Evolutionary conservation across 2,113 vertebrate genomes (phyloP).

Genomic region (Mastomys coucha): DNA sequence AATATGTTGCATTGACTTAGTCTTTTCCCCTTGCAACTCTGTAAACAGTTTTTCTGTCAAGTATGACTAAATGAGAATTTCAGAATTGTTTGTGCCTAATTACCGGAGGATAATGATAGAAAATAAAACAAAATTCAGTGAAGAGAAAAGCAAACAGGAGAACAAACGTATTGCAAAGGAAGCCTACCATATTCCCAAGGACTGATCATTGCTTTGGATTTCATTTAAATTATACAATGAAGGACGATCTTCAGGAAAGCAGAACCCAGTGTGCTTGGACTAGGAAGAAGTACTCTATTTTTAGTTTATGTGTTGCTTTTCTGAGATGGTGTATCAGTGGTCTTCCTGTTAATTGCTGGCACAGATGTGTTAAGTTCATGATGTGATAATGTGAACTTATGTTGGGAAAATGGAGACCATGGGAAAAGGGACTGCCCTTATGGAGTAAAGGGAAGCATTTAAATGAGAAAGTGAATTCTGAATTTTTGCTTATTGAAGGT

Average conservation of each 20-base stretch:
- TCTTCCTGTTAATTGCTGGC: not conserved
- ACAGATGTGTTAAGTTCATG: not conserved
- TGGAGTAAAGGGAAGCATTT: not conserved
- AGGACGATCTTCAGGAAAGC: not conserved
- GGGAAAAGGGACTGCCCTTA: not conserved
- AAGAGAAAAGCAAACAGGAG: not conserved
- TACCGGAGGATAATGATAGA: not conserved
- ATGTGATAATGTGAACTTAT: not conserved
- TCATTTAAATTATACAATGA: not conserved
- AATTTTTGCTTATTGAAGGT: not conserved
- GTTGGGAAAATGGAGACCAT: not conserved
- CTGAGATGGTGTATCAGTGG: not conserved
- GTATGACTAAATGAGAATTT: not conserved
- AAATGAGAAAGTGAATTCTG: not conserved
- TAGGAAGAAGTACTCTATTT: not conserved
- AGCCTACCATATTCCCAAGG: not conserved
- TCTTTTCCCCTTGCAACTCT: not conserved
- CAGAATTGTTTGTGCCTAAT: not conserved
- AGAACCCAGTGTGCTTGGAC: not conserved
- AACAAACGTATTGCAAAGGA: not conserved
- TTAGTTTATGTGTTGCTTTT: not conserved
- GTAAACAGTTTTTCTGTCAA: constrained; percentile 26
- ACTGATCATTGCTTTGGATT: not conserved
- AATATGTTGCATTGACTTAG: not conserved
- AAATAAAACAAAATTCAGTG: not conserved